Conservation (phyloP, 2,113 vertebrate genomes). For the Ranitomeya variabilis region DNA sequence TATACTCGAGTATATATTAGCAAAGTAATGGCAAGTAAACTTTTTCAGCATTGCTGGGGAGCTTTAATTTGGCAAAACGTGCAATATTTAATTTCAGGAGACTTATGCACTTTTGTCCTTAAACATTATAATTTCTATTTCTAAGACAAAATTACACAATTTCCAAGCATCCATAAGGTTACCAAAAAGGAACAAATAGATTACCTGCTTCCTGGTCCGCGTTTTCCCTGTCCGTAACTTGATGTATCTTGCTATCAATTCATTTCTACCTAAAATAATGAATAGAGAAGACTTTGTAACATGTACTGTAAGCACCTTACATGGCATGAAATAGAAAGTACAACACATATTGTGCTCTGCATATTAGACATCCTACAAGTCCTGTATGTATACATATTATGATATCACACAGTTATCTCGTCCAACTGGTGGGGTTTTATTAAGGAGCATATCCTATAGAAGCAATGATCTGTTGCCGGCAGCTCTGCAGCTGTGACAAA, state of each 20-base stretch:
- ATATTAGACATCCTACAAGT: too few species aligned
- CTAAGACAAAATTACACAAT: not conserved
- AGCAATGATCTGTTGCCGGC: too few species aligned
- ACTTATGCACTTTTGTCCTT: not conserved
- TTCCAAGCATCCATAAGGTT: not conserved
- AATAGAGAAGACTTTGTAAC: conserved; percentile 59
- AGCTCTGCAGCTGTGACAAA: too few species aligned
- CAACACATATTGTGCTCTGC: too few species aligned
- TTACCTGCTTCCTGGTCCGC: conserved; percentile 98
- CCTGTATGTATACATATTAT: too few species aligned
- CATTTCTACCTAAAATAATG: conserved; percentile 93
- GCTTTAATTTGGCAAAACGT: not conserved
- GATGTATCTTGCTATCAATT: conserved; percentile 99
- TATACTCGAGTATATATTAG: too few species aligned
- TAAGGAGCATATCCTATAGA: too few species aligned
- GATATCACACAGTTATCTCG: too few species aligned
- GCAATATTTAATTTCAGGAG: not conserved
- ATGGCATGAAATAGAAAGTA: too few species aligned
- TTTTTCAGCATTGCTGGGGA: too few species aligned
- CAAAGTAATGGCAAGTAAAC: too few species aligned
- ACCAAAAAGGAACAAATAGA: conserved; percentile 45
- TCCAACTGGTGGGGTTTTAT: too few species aligned
- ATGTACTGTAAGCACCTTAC: not conserved
- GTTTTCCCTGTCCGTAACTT: conserved; percentile 98
- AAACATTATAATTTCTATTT: not conserved